Percentiles rank a stretch among this genome's conserved stretches.
phyloP scores from a whole-genome alignment of 1,140 invertebrate species.

The Panulirus ornatus region DNA sequence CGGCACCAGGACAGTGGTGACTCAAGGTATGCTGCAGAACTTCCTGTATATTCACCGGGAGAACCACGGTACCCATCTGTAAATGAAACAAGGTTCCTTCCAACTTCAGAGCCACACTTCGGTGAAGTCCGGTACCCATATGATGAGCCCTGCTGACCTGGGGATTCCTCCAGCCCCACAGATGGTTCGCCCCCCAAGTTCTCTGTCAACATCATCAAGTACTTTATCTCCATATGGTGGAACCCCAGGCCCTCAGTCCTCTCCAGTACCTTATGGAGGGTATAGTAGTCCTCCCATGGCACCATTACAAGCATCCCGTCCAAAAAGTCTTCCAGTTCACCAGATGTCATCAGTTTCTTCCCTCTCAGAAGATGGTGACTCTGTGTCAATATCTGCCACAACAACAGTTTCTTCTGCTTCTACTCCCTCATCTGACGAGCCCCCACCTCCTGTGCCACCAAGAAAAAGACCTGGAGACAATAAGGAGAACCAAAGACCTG shows the following conservation, averaged over 20 bases:
- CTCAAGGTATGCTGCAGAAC: conserved; percentile 77
- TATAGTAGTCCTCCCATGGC: conserved; percentile 73
- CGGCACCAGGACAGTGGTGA: conserved; percentile 47
- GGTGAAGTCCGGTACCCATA: conserved; percentile 50
- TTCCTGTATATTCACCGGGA: conserved; percentile 18
- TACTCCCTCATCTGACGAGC: conserved; percentile 67
- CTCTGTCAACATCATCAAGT: conserved; percentile 76
- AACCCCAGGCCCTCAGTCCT: neutral
- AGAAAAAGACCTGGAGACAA: conserved; percentile 80
- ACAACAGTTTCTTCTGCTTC: conserved; percentile 68
- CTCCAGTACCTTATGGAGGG: neutral
- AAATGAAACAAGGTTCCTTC: conserved; percentile 38
- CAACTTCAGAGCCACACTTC: neutral
- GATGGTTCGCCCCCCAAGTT: conserved; percentile 49
- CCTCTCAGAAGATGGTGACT: conserved; percentile 58
- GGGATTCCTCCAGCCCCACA: conserved; percentile 76
- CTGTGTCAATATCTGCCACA: conserved; percentile 54
- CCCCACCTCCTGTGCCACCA: conserved; percentile 81
- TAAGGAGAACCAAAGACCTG: conserved; percentile 78
- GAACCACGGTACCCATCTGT: conserved; percentile 37
- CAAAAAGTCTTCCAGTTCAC: conserved; percentile 76
- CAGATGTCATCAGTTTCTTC: conserved; percentile 51
- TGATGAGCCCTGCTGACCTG: conserved; percentile 70
- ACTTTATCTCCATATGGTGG: conserved; percentile 10
- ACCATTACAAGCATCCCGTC: conserved; percentile 76